Evolutionary conservation across 2,113 vertebrate genomes (phyloP).

Genomic region (Addax nasomaculatus): DNA sequence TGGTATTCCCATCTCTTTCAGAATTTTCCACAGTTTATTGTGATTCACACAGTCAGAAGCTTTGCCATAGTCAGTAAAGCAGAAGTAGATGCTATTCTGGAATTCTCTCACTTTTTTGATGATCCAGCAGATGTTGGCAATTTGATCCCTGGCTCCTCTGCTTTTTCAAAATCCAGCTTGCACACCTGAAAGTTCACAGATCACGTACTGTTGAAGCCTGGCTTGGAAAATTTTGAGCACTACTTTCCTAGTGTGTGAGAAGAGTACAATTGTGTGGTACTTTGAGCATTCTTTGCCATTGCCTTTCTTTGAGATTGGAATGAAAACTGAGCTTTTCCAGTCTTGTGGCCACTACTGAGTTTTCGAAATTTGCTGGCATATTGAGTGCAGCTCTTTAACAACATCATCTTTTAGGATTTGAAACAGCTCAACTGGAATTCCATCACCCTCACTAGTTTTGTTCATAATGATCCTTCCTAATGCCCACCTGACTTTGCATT

Average conservation of each 20-base stretch:
- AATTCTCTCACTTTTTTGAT: neutral
- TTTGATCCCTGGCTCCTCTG: neutral
- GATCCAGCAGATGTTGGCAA: neutral
- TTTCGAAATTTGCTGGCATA: rapidly evolving
- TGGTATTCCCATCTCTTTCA: neutral
- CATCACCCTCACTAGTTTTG: neutral
- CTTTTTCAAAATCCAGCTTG: neutral
- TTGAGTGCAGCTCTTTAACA: neutral
- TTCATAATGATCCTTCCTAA: neutral
- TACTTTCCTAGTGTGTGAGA: neutral
- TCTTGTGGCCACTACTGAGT: neutral
- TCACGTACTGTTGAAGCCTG: neutral
- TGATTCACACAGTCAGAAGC: neutral
- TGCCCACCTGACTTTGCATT: neutral
- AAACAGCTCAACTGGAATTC: neutral
- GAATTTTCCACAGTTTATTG: neutral
- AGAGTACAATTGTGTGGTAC: neutral
- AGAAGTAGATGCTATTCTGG: neutral
- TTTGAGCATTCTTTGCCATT: neutral
- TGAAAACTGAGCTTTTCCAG: neutral
- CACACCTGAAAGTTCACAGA: neutral
- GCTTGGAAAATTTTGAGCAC: neutral
- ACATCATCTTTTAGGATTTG: neutral
- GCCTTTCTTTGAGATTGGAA: neutral
- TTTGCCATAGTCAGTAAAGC: neutral